Evolutionary conservation across 2,888 invertebrate species (phyloP), one percentile per base, ranked within the genome.

Genomic region (Meghimatium bilineatum): DNA sequence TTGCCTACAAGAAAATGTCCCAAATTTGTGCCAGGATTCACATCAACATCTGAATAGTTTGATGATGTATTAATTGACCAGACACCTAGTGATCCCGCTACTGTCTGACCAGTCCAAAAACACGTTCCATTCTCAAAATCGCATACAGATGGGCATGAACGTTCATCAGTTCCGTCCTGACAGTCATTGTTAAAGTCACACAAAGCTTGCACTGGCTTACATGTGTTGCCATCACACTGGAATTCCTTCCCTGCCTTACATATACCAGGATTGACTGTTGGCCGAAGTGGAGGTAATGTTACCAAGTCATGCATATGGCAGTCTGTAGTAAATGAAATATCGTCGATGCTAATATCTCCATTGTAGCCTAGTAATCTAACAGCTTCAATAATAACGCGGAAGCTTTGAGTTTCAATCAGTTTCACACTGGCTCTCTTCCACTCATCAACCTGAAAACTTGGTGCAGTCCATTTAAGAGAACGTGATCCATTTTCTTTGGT

Each of bases 271-370:
- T 72, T 56, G 20, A 80, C 60, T n/a, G 84, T 84, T 44, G 84
- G 84, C 66, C 72, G 38, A 8, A 72, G n/a, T 20, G 80, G 80
- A 3, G 66, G 80, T 34, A 84, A 52, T 3, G 80, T 75, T 20
- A 52, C 85, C 60, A 29, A 75, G 82, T 63, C 86, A 80, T 56
- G 52, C 74, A 71, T 81, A 60, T 87, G 86, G 85, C 90, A 93
- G 38, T 87, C 91, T 36, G 91, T 89, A 1, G 91, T 91, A 71
- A 92, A 90, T 38, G 91, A 89, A 23, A 93, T 83, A 80, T 93
- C 93, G 87, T 93, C 93, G 81, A 93, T 89, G 49, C 92, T 92
- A 56, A 93, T 92, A 83, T 93, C 92, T 56, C 92, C 92, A 29
- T 87, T 86, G 83, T 88, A 88, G 32, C 90, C 88, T 12, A 83